These are phyloP conservation scores for Tachyglossus aculeatus DNA, from an alignment of 2,797 vertebrate genomes.

Conservation along the genomic window DNA sequence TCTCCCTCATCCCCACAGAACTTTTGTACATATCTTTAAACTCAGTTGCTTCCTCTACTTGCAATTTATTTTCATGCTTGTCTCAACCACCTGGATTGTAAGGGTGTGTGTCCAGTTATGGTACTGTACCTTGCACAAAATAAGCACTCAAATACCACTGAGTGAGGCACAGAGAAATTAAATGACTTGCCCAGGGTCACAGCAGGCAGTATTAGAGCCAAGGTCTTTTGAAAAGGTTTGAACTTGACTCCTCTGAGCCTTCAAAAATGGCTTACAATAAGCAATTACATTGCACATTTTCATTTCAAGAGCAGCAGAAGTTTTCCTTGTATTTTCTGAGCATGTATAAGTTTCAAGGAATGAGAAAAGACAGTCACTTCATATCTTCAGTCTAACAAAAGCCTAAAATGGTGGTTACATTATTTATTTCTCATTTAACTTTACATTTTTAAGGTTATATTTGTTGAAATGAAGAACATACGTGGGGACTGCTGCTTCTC, in stretches of 20 bases:
- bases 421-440: constrained; percentile 4
- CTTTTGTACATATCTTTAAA: too few species aligned
- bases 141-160: too few species aligned
- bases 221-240: too few species aligned
- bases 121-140: too few species aligned
- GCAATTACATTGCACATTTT: constrained; percentile 24
- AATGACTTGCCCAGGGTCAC: too few species aligned
- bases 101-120: too few species aligned
- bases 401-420: constrained; percentile 37
- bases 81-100: too few species aligned
- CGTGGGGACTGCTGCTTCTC: constrained; percentile 27
- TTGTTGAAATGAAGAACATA: constrained; percentile 31
- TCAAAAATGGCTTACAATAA: constrained; percentile 34
- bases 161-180: too few species aligned
- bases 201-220: too few species aligned
- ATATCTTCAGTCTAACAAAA: constrained; percentile 42
- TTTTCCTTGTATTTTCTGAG: constrained; percentile 56
- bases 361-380: constrained; percentile 35
- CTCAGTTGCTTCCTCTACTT: too few species aligned
- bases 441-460: constrained; percentile 26
- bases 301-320: constrained; percentile 58
- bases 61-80: too few species aligned
- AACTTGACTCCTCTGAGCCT: constrained; percentile 14
- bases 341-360: constrained; percentile 51
- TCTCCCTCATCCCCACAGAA: too few species aligned